Percentiles rank a stretch among this genome's conserved stretches.
Evolutionary conservation across 64 coral and sea anemone species (phyloP).

Genomic region (Stylophora pistillata): DNA sequence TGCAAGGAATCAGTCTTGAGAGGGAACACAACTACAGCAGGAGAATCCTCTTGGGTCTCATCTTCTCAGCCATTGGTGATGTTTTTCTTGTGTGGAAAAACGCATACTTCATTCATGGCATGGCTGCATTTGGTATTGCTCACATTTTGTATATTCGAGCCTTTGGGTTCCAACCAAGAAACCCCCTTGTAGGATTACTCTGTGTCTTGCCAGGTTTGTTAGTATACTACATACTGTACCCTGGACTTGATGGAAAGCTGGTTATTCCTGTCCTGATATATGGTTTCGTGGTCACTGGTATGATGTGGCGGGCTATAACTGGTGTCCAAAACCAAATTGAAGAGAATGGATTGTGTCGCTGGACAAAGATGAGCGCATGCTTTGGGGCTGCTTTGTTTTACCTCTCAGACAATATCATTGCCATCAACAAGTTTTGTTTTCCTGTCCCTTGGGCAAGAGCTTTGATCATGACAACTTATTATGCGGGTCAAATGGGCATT

Average conservation of each 20-base stretch:
- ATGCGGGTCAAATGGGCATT: constrained; percentile 92
- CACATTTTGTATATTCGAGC: constrained; percentile 88
- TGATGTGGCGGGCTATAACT: constrained; percentile 85
- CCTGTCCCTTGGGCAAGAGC: constrained; percentile 65
- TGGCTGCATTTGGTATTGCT: constrained; percentile 89
- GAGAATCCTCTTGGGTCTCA: constrained; percentile 84
- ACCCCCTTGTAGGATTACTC: constrained; percentile 21
- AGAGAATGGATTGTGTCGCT: constrained; percentile 72
- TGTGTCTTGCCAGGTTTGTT: constrained; percentile 52
- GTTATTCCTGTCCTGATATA: constrained; percentile 79
- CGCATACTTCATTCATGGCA: constrained; percentile 87
- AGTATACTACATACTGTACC: constrained; percentile 66
- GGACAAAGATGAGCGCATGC: constrained; percentile 97
- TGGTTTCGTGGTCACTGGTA: constrained; percentile 65
- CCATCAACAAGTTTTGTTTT: constrained; percentile 90
- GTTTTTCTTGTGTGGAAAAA: constrained; percentile 94
- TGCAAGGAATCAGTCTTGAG: constrained; percentile 80
- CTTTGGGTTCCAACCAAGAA: constrained; percentile 82
- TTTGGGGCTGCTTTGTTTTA: constrained; percentile 84
- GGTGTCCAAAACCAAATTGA: constrained; percentile 68
- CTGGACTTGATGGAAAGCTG: constrained; percentile 76
- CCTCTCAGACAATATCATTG: constrained; percentile 90
- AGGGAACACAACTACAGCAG: constrained; percentile 90
- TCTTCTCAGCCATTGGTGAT: constrained; percentile 93
- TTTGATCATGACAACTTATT: constrained; percentile 92